These are phyloP conservation scores for Lasioglossum vierecki DNA, from an alignment of 2,888 invertebrate genomes.

Conservation along the genomic window DNA sequence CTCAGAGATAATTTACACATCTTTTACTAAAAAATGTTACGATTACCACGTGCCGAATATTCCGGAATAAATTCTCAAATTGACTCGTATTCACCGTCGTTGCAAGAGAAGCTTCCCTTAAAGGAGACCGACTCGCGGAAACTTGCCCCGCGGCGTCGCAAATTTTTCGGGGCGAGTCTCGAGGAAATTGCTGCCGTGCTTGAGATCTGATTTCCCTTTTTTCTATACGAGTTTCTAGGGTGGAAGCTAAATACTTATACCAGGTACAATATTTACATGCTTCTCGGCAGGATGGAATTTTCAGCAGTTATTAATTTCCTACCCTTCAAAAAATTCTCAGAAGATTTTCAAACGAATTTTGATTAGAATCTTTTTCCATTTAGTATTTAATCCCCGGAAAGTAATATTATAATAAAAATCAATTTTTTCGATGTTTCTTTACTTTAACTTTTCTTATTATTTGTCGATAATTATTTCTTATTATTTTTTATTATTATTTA, in stretches of 20 bases:
- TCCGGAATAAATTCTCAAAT: too few species aligned
- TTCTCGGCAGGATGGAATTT: background rate
- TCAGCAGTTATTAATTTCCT: background rate
- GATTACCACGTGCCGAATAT: too few species aligned
- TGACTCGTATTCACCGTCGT: too few species aligned
- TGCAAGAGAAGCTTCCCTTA: slow-evolving; percentile 3
- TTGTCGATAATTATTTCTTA: too few species aligned
- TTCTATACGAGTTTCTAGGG: background rate
- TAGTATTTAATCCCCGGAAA: background rate
- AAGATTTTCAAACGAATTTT: background rate
- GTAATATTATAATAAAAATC: too few species aligned
- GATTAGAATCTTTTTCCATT: background rate
- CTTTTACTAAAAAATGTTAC: too few species aligned
- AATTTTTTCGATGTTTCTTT: too few species aligned
- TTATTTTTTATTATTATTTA: too few species aligned
- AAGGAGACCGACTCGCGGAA: slow-evolving; percentile 40
- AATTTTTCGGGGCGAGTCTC: slow-evolving; percentile 37
- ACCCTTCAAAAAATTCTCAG: background rate
- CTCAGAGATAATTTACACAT: too few species aligned
- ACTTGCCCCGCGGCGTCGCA: slow-evolving; percentile 20
- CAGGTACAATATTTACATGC: background rate
- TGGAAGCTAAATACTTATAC: background rate
- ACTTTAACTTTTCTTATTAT: too few species aligned
- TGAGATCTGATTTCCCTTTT: slow-evolving; percentile 70
- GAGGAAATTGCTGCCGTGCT: slow-evolving; percentile 59